Base-by-base conservation (phyloP, 2,113 vertebrate species). In the Tragelaphus scriptus region DNA sequence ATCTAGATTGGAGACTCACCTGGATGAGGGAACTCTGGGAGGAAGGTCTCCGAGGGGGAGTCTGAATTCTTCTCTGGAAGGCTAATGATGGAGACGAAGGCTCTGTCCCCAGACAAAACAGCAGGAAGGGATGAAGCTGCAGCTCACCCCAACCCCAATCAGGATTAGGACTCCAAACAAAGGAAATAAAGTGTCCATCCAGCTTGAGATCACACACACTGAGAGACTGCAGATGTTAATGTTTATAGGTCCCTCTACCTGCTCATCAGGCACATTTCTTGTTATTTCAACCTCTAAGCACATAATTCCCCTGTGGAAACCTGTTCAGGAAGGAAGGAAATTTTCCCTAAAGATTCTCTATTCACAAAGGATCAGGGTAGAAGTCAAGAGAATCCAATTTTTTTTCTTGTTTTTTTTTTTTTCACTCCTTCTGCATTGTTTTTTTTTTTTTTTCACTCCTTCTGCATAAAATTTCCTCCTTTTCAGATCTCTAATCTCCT, bases 21-120 rank as follows among this genome's bases (percentile, higher is more conserved):
- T 23, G 36, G 51, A 58, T 15, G 16, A 36, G 25, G 53, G 26
- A 77, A 23, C 26, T 47, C 10, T 77, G 17, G 30, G 17, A 90
- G 51, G 26, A 56, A 90, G 11, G 11, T 58, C 26, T 23, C 12
- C 0, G 2, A 44, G 2, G 16, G 16, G 26, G 53, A 4, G 3
- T 44, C 36, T 77, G 17, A 58, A 77, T 77, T 77, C 6, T 23
- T 88, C 19, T 25, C 13, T 49, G 21, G 25, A 36, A 36, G 44
- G 25, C 12, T 30, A 49, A 13, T 19, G 23, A 55, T 65, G 30
- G 36, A 63, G n/a, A 87, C 1, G 2, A 16, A 87, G 36, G 1
- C 14, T 61, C 26, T 94, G 2, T 26, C 9, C 3, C 14, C 12
- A 96, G 51, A 23, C 8, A 94, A 84, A 23, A n/a, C 21, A 90